A percentile compares a stretch with the other conserved stretches of the same genome.
phyloP scores from a whole-genome alignment of 2,888 invertebrate species.

The Tridacna gigas region DNA sequence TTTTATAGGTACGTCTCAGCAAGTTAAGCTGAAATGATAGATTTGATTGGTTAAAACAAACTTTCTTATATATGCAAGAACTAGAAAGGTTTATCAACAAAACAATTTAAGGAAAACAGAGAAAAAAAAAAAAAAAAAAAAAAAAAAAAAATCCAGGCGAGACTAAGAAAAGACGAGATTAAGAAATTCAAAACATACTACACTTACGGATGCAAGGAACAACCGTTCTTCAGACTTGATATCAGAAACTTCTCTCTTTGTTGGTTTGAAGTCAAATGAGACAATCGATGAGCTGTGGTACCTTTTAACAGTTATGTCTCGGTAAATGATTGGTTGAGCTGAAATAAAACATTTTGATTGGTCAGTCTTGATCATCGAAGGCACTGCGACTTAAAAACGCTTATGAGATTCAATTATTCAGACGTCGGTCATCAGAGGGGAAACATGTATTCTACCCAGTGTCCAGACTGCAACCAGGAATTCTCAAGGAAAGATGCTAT shows the following conservation, averaged over 20 bases:
- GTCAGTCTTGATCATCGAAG: not conserved
- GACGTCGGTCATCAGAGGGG: not conserved
- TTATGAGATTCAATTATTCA: conserved; percentile 31
- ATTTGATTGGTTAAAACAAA: not conserved
- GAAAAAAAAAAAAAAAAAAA: too few relatives aligned
- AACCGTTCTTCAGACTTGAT: too few relatives aligned
- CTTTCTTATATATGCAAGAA: too few relatives aligned
- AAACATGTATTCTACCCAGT: conserved; percentile 38
- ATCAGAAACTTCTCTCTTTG: not conserved
- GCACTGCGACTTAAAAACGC: not conserved
- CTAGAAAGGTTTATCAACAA: not conserved
- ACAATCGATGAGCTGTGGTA: too few relatives aligned
- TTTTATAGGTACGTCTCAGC: not conserved
- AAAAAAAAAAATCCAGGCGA: conserved; percentile 4
- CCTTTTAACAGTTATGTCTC: not conserved
- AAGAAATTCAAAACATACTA: not conserved
- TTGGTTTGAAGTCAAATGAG: not conserved
- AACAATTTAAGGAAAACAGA: not conserved
- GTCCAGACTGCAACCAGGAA: too few relatives aligned
- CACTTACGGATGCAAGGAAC: not conserved
- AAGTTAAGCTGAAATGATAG: conserved; percentile 1
- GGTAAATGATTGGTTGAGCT: too few relatives aligned
- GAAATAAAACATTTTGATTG: not conserved
- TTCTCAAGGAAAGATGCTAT: conserved; percentile 29
- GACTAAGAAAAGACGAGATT: conserved; percentile 21